These are phyloP conservation scores for Grallaria varia DNA, from an alignment of 2,113 vertebrate genomes.

Conservation along the genomic window DNA sequence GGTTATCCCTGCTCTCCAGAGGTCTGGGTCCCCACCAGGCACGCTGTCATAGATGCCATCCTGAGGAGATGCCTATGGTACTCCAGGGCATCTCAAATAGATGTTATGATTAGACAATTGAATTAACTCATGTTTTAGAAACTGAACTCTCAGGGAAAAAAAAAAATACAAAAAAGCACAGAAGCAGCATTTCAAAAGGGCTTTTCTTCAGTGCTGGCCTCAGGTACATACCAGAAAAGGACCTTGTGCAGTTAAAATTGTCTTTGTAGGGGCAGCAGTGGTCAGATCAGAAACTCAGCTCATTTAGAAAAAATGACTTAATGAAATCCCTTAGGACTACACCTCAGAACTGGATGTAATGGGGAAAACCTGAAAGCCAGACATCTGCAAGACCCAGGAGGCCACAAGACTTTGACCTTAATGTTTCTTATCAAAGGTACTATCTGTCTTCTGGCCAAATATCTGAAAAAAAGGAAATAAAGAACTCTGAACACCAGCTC, in stretches of 20 bases:
- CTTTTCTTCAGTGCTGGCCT: neutral
- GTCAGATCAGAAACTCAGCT: neutral
- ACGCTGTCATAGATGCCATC: neutral
- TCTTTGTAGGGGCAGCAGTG: neutral
- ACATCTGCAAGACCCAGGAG: neutral
- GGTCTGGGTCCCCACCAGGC: neutral
- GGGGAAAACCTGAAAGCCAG: neutral
- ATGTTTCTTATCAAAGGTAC: neutral
- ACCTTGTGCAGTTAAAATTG: neutral
- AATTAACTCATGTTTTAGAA: neutral
- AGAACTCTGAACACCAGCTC: neutral
- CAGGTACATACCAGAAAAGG: neutral
- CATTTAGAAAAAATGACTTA: neutral
- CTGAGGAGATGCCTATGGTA: neutral
- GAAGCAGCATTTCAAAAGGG: neutral
- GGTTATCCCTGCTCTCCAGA: neutral
- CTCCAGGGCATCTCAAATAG: neutral
- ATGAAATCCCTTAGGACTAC: neutral
- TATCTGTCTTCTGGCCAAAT: neutral
- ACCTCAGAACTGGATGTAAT: neutral
- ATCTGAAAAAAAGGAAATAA: neutral
- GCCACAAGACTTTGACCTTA: neutral
- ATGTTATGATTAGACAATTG: neutral
- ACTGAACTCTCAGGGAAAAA: neutral
- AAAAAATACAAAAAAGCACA: neutral